phyloP scores from a whole-genome alignment of 2,113 vertebrate genomes.

The Pogonocichla stellata region DNA sequence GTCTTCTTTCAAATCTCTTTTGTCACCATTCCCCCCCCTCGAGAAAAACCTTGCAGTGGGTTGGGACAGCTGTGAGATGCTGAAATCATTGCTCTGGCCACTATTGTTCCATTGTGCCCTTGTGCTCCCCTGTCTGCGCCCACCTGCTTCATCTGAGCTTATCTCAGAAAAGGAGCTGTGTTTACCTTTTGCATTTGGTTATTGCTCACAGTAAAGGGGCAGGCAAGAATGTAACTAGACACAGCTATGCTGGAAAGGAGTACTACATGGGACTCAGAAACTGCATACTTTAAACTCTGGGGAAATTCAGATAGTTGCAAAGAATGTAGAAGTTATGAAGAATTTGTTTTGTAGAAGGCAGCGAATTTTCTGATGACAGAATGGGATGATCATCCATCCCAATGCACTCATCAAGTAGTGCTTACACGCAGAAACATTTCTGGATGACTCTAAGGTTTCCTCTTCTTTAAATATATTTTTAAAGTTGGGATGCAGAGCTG shows the following conservation, averaged over 20 bases:
- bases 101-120: conserved; percentile 39
- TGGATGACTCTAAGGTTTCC: not conserved
- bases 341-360: not conserved
- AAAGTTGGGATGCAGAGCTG: fast-evolving
- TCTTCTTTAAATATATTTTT: not conserved
- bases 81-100: conserved; percentile 35
- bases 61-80: not conserved
- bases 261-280: not conserved
- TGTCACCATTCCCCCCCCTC: not conserved
- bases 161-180: not conserved
- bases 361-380: not conserved
- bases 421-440: not conserved
- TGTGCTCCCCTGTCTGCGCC: not conserved
- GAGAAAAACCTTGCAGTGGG: not conserved
- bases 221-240: not conserved
- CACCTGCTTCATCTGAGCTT: not conserved
- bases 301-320: not conserved
- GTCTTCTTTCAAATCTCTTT: conserved; percentile 46
- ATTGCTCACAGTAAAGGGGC: fast-evolving
- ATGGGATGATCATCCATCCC: not conserved
- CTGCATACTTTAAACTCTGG: not conserved
- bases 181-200: not conserved
- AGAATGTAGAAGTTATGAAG: not conserved
- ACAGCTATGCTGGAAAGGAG: not conserved
- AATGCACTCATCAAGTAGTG: not conserved